Conservation (phyloP, 1,140 invertebrate genomes). For the Aphis craccivora region DNA sequence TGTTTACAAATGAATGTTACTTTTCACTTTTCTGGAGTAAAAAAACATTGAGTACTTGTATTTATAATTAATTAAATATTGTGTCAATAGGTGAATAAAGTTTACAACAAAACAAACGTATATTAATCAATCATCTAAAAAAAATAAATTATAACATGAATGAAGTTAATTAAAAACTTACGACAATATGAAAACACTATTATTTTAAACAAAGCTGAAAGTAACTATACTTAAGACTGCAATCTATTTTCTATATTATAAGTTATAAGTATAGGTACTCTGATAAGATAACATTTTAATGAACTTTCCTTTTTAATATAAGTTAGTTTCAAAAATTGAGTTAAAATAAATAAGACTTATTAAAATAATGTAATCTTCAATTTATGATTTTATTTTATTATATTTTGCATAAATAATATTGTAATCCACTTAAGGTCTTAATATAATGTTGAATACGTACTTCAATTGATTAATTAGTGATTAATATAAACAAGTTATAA, state of each 20-base stretch:
- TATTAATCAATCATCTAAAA: not conserved
- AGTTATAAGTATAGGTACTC: not conserved
- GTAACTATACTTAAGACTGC: not conserved
- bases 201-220: not conserved
- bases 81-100: not conserved
- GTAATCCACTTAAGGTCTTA: not conserved
- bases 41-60: not conserved
- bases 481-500: not conserved
- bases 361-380: not conserved
- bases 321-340: not conserved
- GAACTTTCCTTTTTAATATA: not conserved
- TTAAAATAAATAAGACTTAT: constrained; percentile 3
- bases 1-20: not conserved
- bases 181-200: not conserved
- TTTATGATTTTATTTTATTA: not conserved
- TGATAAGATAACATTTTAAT: not conserved
- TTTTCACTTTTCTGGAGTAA: not conserved
- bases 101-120: not conserved
- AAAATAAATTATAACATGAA: not conserved
- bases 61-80: constrained; percentile 12
- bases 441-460: not conserved
- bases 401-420: not conserved
- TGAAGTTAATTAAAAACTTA: not conserved
- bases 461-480: not conserved
- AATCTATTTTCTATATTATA: not conserved